Base-by-base conservation (phyloP, 2,888 invertebrate species). In the Flexamia atlantica region DNA sequence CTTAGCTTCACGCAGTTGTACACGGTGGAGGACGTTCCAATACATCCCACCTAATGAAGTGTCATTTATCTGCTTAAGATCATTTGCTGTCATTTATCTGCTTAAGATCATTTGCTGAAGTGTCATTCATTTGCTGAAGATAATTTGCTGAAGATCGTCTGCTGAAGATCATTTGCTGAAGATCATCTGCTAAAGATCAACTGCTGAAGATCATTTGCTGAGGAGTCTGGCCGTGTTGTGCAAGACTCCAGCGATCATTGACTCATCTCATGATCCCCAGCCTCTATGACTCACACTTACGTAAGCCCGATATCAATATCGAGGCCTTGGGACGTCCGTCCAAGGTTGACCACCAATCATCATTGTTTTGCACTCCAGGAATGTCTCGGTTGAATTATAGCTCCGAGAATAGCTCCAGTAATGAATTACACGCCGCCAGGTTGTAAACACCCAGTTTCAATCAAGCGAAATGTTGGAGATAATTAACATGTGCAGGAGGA, bases 321-420 rank as follows among this genome's bases (percentile, higher is more conserved):
- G 50, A 28, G 76, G 50, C 76, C 76, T 42, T 76, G 76, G 50
- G 30, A 23, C 40, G 76, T 76, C 76, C n/a, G 10, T 28, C 23
- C 76, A 76, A 76, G 76, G 76, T n/a, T 30, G 76, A 14, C 76
- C 10, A 76, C 76, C 23, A 25, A 46, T 76, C 76, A 76, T 76
- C 50, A 76, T 76, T 76, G 76, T 76, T 76, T 76, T 76, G 76
- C 76, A 76, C 76, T 20, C n/a, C 2, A 7, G 42, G 46, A 76
- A 23, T 76, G 76, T 40, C 68, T 32, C 10, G 20, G 5, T 46
- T 76, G 50, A 76, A 28, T 50, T 76, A 76, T 70, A 7, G 50
- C 17, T 76, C 76, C 76, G 23, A 76, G 50, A 76, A 76, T 76
- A 76, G 50, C 76, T 20, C 42, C 64, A 17, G 64, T 28, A 64